Evolutionary conservation across 30 jellyfish, hydroid and myxozoan species (phyloP).

Genomic region (Turritopsis dohrnii): DNA sequence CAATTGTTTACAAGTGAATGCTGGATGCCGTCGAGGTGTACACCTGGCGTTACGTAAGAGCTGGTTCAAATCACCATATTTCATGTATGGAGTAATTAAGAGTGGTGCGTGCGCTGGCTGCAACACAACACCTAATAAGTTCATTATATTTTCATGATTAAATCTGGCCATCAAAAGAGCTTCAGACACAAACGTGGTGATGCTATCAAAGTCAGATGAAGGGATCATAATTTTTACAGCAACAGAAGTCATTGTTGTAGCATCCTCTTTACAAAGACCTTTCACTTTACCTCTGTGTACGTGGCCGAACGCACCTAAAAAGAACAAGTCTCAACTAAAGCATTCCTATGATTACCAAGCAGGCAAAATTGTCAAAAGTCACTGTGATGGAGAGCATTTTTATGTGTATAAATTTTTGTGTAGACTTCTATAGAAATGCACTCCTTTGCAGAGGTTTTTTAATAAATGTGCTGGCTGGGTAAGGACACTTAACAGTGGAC

Average conservation of each 20-base stretch:
- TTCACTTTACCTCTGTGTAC: slow-evolving; percentile 69
- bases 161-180: slow-evolving; percentile 67
- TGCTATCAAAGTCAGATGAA: slow-evolving; percentile 58
- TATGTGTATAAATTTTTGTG: too few relatives aligned
- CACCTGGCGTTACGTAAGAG: slow-evolving; percentile 73
- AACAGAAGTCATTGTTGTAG: slow-evolving; percentile 30
- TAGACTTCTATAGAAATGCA: too few relatives aligned
- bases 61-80: slow-evolving; percentile 78
- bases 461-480: too few relatives aligned
- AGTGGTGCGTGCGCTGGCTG: slow-evolving; percentile 78
- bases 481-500: too few relatives aligned
- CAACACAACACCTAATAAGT: slow-evolving; percentile 66
- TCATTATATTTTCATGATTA: slow-evolving; percentile 55
- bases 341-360: too few relatives aligned
- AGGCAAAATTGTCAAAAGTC: too few relatives aligned
- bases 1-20: slow-evolving; percentile 66
- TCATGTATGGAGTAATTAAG: slow-evolving; percentile 76
- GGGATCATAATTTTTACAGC: slow-evolving; percentile 60
- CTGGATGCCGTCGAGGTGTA: slow-evolving; percentile 89
- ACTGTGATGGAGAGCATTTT: too few relatives aligned
- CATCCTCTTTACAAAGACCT: slow-evolving; percentile 33
- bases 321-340: too few relatives aligned
- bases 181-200: slow-evolving; percentile 77
- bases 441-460: too few relatives aligned
- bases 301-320: slow-evolving; percentile 69